Evolutionary conservation across 53 echinoderm and acorn worm genomes (phyloP).

Genomic region (Astropecten irregularis): DNA sequence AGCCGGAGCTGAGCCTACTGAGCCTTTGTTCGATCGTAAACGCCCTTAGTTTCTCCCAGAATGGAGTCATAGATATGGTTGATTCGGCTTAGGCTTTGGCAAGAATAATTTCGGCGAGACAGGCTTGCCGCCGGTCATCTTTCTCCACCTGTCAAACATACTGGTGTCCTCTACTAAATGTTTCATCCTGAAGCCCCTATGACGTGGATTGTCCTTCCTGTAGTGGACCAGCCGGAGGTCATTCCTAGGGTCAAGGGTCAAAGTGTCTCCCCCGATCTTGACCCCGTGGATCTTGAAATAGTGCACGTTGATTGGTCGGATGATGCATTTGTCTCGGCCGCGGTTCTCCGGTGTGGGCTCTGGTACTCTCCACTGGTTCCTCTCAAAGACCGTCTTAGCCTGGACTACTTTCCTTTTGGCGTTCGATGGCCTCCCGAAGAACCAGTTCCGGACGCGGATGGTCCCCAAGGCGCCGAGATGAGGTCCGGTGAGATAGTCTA

Average conservation of each 20-base stretch:
- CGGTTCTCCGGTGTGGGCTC: constrained; percentile 73
- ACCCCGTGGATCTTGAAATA: constrained; percentile 94
- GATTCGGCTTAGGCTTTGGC: too few species aligned
- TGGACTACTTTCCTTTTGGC: constrained; percentile 48
- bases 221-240: constrained; percentile 91
- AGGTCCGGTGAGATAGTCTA: constrained; percentile 70
- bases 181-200: constrained; percentile 72
- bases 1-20: too few species aligned
- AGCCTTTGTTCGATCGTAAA: too few species aligned
- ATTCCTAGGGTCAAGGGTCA: constrained; percentile 71
- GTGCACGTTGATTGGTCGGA: constrained; percentile 79
- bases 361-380: constrained; percentile 79
- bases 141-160: constrained; percentile 74
- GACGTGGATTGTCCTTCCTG: constrained; percentile 82
- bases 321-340: constrained; percentile 90
- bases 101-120: constrained; percentile 31
- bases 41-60: too few species aligned
- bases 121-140: constrained; percentile 29
- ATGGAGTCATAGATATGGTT: too few species aligned
- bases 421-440: constrained; percentile 75
- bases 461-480: constrained; percentile 55
- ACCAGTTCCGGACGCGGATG: constrained; percentile 90
- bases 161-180: constrained; percentile 71
- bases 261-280: constrained; percentile 82
- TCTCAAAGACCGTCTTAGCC: constrained; percentile 69